Conservation (phyloP, 2,113 vertebrate genomes). For the Nesoenas mayeri region DNA sequence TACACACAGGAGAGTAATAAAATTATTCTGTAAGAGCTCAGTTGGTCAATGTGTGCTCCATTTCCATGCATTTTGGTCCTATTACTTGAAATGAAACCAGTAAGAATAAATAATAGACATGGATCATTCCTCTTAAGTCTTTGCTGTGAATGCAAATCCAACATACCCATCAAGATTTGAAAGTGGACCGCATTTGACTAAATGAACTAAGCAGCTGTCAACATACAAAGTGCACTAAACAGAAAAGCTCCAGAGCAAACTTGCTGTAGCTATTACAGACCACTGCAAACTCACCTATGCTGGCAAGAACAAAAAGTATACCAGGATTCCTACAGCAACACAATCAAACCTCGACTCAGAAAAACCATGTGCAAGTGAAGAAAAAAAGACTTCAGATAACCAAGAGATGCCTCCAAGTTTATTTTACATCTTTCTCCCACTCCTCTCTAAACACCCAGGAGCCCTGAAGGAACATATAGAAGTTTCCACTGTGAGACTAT, state of each 20-base stretch:
- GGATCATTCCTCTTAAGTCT: background rate
- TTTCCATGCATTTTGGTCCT: background rate
- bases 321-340: fast-evolving
- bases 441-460: background rate
- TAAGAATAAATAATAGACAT: background rate
- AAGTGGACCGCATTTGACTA: background rate
- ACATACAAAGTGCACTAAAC: background rate
- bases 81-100: background rate
- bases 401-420: background rate
- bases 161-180: background rate
- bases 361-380: background rate
- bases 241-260: background rate
- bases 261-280: background rate
- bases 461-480: background rate
- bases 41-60: fast-evolving
- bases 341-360: background rate
- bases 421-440: background rate
- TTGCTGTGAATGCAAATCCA: background rate
- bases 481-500: background rate
- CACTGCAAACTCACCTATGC: background rate
- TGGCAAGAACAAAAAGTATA: background rate
- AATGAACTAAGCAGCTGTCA: background rate
- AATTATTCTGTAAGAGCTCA: background rate
- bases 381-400: background rate
- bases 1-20: background rate